Conservation (phyloP, 2,797 vertebrate genomes). For the Gadopsis marmoratus region DNA sequence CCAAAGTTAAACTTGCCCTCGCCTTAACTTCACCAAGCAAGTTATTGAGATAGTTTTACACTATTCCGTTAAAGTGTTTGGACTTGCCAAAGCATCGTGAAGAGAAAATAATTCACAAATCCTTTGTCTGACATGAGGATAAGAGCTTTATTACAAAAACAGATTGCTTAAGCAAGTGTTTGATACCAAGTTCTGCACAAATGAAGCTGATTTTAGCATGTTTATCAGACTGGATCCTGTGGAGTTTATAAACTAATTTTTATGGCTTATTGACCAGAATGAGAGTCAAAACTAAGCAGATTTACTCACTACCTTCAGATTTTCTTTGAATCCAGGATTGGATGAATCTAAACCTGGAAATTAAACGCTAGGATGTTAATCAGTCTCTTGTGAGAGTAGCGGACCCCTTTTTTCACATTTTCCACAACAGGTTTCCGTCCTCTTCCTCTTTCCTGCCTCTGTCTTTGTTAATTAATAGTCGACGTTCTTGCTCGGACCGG, state of each 20-base stretch:
- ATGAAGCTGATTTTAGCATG: not conserved
- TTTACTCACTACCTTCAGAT: conserved; percentile 1
- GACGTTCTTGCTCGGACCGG: conserved; percentile 4
- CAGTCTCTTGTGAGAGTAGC: not conserved
- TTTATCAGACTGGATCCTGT: not conserved
- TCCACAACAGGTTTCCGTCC: conserved; percentile 34
- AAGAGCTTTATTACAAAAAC: not conserved
- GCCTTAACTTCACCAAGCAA: conserved; percentile 35
- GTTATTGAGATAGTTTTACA: conserved; percentile 40
- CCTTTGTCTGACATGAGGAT: not conserved
- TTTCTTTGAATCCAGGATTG: not conserved
- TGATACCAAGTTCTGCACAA: conserved; percentile 3
- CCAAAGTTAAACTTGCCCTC: conserved; percentile 38
- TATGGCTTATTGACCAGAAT: not conserved
- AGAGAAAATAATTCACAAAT: conserved; percentile 5
- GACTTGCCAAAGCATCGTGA: conserved; percentile 52
- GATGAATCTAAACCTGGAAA: not conserved
- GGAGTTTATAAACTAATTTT: conserved; percentile 13
- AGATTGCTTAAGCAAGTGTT: not conserved
- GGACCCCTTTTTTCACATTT: conserved; percentile 1
- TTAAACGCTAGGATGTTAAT: not conserved
- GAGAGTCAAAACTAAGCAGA: not conserved
- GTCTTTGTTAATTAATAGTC: conserved; percentile 45
- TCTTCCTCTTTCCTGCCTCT: conserved; percentile 38
- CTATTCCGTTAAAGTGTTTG: conserved; percentile 48